Evolutionary conservation across 2,888 invertebrate species (phyloP).

Genomic region (Acleris holmiana): DNA sequence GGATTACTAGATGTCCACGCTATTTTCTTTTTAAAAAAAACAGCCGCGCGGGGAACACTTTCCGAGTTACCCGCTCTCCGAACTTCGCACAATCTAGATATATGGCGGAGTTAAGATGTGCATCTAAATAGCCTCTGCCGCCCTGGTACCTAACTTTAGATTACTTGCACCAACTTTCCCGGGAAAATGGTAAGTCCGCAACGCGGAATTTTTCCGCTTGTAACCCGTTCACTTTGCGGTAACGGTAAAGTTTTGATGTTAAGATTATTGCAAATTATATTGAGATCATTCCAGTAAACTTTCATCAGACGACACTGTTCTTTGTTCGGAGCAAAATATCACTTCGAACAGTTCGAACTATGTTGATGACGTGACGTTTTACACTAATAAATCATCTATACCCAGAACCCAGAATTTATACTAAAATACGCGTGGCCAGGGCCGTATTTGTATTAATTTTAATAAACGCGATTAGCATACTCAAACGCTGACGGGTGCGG

Average conservation of each 20-base stretch:
- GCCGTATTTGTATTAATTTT: conserved; percentile 78
- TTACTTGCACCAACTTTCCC: conserved; percentile 81
- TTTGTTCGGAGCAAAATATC: not conserved
- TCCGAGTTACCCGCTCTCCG: conserved; percentile 54
- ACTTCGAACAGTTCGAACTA: not conserved
- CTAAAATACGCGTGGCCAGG: conserved; percentile 50
- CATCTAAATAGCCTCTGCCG: conserved; percentile 83
- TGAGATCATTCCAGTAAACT: conserved; percentile 12
- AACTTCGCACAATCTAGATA: conserved; percentile 78
- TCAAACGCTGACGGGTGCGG: conserved; percentile 65
- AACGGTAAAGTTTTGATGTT: conserved; percentile 70
- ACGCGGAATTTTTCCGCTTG: conserved; percentile 64
- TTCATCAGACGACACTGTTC: not conserved
- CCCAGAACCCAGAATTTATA: conserved; percentile 63
- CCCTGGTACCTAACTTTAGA: conserved; percentile 82
- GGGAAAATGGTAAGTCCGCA: conserved; percentile 59
- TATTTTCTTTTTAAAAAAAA: conserved; percentile 40
- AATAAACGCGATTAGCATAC: conserved; percentile 78
- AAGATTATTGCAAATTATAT: conserved; percentile 35
- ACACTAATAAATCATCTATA: conserved; percentile 1
- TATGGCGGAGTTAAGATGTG: conserved; percentile 83
- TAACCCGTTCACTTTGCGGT: conserved; percentile 72
- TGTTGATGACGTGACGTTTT: too few species aligned
- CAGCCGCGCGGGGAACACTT: conserved; percentile 58
- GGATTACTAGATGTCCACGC: conserved; percentile 25